Base-by-base conservation (phyloP, 2,888 invertebrate genomes). In the Busseola fusca region DNA sequence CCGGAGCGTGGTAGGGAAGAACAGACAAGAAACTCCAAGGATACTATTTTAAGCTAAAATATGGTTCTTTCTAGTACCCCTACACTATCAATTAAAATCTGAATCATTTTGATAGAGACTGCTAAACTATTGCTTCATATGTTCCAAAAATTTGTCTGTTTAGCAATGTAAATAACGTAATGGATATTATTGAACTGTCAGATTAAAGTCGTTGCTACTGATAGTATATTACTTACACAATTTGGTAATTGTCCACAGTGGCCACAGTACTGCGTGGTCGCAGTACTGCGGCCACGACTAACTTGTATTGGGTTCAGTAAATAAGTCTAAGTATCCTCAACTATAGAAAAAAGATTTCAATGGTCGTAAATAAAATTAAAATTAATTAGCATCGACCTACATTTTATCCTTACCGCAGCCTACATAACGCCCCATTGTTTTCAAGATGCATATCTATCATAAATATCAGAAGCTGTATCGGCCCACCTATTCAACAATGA, bases 401-500 rank as follows among this genome's bases (percentile, higher is more conserved):
- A 64, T 27, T 54, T 56, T 50, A 65, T 74, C 50, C 45, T 45
- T 57, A 64, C 63, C 74, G 18, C 69, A 45, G 37, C 42, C 66
- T 76, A 63, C 59, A 65, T 69, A 80, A 76, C 59, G 67, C 70
- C 54, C 69, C 52, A 74, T 80, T 79, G 79, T 79, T 79, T 66
- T 27, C 50, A 27, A 78, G 78, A 78, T 78, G 78, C 78, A 78
- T 78, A 78, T 78, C 78, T 78, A 65, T 78, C 67, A 79, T 82
- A 78, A 80, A 83, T 76, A 81, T 78, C 71, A 69, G 67, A 70
- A 73, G 69, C 83, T 80, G 75, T 84, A 84, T 85, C 78, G 64
- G 74, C 48, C 71, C 74, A 84, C 77, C 83, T 78, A 80, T 80
- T 86, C 76, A 83, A 85, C 86, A 86, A 87, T 86, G 85, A 88